Evolutionary conservation across 2,113 vertebrate genomes (phyloP).

Genomic region (Austrofundulus limnaeus): DNA sequence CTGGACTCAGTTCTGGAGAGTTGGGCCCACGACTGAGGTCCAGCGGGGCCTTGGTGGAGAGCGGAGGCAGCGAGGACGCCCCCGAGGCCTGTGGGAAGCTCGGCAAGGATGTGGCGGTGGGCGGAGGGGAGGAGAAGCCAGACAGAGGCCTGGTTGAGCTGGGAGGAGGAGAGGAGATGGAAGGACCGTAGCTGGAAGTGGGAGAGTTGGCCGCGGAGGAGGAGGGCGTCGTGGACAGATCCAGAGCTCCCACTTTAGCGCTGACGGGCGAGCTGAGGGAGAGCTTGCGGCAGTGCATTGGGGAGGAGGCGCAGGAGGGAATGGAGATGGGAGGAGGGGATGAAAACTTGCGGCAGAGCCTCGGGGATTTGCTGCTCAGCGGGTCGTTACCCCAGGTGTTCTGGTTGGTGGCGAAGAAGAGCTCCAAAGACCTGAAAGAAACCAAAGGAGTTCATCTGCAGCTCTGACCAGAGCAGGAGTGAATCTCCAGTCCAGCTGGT

Average conservation of each 20-base stretch:
- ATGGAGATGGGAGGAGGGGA: slow-evolving; percentile 89
- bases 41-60: slow-evolving; percentile 81
- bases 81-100: slow-evolving; percentile 67
- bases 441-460: background rate
- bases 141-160: slow-evolving; percentile 74
- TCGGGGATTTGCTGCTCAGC: slow-evolving; percentile 87
- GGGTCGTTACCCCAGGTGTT: slow-evolving; percentile 84
- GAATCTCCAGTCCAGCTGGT: background rate
- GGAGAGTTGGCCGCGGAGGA: slow-evolving; percentile 83
- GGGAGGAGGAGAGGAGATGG: slow-evolving; percentile 71
- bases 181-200: slow-evolving; percentile 80
- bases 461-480: background rate
- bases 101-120: slow-evolving; percentile 57
- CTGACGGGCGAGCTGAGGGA: slow-evolving; percentile 88
- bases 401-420: slow-evolving; percentile 93
- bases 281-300: slow-evolving; percentile 88
- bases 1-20: slow-evolving; percentile 85
- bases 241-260: slow-evolving; percentile 81
- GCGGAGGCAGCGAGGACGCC: slow-evolving; percentile 67
- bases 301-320: slow-evolving; percentile 88
- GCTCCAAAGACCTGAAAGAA: slow-evolving; percentile 86
- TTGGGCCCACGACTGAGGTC: slow-evolving; percentile 86
- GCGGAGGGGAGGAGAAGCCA: slow-evolving; percentile 60
- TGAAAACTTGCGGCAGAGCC: slow-evolving; percentile 92
- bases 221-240: slow-evolving; percentile 78